A percentile compares a stretch with the other conserved stretches of the same genome.
These are phyloP conservation scores for Macrosoma leucophasiata DNA, from an alignment of 2,888 invertebrate species.

Conservation along the genomic window DNA sequence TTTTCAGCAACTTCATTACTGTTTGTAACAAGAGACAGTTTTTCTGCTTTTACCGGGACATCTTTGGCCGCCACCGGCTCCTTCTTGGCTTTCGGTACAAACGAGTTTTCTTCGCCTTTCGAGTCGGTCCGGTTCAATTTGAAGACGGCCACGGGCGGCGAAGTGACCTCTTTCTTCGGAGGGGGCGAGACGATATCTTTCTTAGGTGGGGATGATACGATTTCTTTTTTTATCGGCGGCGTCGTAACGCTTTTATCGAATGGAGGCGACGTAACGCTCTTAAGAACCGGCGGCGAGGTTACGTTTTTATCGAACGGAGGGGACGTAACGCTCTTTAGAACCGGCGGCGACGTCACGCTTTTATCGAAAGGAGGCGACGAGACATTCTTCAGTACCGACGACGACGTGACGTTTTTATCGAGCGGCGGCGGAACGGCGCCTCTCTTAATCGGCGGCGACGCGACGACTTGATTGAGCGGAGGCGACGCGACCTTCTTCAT, in stretches of 20 bases:
- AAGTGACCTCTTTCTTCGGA: conserved; percentile 26
- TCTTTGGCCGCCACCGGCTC: conserved; percentile 37
- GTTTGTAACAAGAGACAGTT: conserved; percentile 29
- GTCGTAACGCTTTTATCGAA: conserved; percentile 12
- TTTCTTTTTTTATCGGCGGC: conserved; percentile 26
- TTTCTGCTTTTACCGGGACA: conserved; percentile 34
- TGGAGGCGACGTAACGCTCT: conserved; percentile 6
- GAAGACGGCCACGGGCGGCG: conserved; percentile 28
- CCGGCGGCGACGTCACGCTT: conserved; percentile 19
- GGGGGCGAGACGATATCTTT: conserved; percentile 24
- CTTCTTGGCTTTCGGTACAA: conserved; percentile 30
- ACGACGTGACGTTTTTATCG: conserved; percentile 9
- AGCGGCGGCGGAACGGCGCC: conserved; percentile 1
- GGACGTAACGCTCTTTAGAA: conserved; percentile 15
- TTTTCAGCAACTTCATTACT: conserved; percentile 21
- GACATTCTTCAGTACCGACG: conserved; percentile 27
- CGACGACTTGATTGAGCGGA: conserved; percentile 23
- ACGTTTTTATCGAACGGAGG: conserved; percentile 12
- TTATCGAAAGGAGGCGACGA: conserved; percentile 26
- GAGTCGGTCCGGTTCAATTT: conserved; percentile 28
- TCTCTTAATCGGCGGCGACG: conserved; percentile 5
- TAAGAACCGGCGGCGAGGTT: conserved; percentile 7
- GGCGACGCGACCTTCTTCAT: conserved; percentile 24
- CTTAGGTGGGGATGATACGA: conserved; percentile 25
- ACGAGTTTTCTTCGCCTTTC: conserved; percentile 26